Evolutionary conservation across 2,797 vertebrate species (phyloP).

Genomic region (Galago senegalensis): DNA sequence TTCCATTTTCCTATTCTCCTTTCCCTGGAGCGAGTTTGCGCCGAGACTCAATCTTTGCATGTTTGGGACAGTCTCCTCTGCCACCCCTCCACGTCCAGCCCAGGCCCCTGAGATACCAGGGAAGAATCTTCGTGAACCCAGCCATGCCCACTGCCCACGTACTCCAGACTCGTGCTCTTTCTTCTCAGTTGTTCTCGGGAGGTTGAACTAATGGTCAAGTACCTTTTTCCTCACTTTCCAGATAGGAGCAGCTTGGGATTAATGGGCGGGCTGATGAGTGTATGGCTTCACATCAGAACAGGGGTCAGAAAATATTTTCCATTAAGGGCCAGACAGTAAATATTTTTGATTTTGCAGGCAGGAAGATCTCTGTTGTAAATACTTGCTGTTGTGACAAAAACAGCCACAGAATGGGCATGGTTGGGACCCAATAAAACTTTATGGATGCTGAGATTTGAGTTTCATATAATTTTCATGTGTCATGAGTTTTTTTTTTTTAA

Average conservation of each 20-base stretch:
- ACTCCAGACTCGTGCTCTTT: not conserved
- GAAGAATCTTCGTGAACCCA: not conserved
- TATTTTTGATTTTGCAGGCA: not conserved
- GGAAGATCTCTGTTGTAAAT: not conserved
- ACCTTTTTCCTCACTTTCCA: not conserved
- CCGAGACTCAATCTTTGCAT: not conserved
- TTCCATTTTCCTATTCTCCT: not conserved
- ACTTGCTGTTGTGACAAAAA: not conserved
- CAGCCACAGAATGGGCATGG: not conserved
- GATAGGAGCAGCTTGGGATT: not conserved
- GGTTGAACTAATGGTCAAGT: not conserved
- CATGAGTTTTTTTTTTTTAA: not conserved
- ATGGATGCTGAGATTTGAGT: not conserved
- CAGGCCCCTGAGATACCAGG: too few species aligned
- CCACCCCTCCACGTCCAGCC: not conserved
- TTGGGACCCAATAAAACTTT: not conserved
- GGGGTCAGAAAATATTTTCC: not conserved
- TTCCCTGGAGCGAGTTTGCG: not conserved
- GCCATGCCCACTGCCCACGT: not conserved
- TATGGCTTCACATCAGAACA: not conserved
- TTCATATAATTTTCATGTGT: not conserved
- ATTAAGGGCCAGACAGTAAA: not conserved
- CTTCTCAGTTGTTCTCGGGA: not conserved
- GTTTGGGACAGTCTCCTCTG: not conserved
- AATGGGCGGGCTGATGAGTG: too few species aligned